Evolutionary conservation across 2,797 vertebrate genomes (phyloP), one percentile per base, ranked within the genome.

Genomic region (Columba guinea): DNA sequence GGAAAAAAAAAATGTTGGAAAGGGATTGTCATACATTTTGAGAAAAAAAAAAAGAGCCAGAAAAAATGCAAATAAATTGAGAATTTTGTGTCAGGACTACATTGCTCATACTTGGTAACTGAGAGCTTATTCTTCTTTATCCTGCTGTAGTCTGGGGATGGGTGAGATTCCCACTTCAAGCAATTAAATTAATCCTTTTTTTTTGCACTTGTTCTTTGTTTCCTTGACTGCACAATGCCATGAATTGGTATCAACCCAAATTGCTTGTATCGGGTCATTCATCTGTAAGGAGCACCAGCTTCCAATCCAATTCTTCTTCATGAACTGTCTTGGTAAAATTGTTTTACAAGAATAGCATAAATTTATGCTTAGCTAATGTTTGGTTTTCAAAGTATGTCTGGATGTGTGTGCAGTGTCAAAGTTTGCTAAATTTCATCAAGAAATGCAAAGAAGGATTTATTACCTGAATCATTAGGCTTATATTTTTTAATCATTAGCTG

Each of bases 371-470:
- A 81, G 65, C 17, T 83, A 77, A 83, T 91, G 73, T 91, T 51
- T 93, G 58, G 5, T 3, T 62, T 94, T 62, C 78, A 64, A 93
- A 95, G 78, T 89, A 70, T 28, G 26, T 70, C 89, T 92, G 44
- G 28, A 41, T 41, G 14, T 65, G 12, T 77, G 48, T 32, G 27
- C 37, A 69, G 46, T 86, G 76, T 84, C 91, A 91, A 73, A 69
- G 30, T 95, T 95, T 96, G 83, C 83, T 84, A 15, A 95, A 86
- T 93, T 91, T 87, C 84, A 91, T 88, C 73, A 84, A 69, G 80
- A 91, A 94, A 84, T 88, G n/a, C 32, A 90, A 84, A 94, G 76
- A 60, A 26, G 20, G 32, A 78, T 94, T 90, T 91, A 88, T 53
- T 91, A 56, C 35, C 62, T 74, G 41, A 82, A 60, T 74, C 44